phyloP scores from a whole-genome alignment of 2,888 invertebrate species.

The Sicus ferrugineus region DNA sequence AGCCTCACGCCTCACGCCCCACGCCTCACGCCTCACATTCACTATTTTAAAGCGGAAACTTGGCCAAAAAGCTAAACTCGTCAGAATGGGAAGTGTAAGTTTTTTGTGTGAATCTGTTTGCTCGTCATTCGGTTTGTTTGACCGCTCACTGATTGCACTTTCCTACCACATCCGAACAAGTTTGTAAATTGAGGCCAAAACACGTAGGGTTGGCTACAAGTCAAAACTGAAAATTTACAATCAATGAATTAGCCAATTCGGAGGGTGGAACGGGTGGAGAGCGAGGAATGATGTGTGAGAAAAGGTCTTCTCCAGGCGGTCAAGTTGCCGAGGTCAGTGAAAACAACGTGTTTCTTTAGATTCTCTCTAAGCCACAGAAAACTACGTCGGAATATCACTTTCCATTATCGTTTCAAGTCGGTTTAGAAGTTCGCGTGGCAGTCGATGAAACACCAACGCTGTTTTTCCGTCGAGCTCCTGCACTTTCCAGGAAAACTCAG shows the following conservation, averaged over 20 bases:
- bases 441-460: too few relatives aligned
- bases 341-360: neutral
- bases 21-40: neutral
- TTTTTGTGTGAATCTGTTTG: neutral
- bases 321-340: neutral
- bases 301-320: neutral
- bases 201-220: constrained; percentile 10
- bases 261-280: neutral
- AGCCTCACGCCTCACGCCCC: neutral
- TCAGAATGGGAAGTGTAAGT: neutral
- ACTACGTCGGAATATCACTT: too few relatives aligned
- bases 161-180: neutral
- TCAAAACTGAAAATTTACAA: constrained; percentile 29
- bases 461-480: too few relatives aligned
- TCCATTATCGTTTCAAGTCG: too few relatives aligned
- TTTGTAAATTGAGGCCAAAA: constrained; percentile 23
- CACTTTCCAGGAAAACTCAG: too few relatives aligned
- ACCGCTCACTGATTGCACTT: neutral
- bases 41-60: neutral
- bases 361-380: too few relatives aligned
- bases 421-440: too few relatives aligned
- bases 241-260: constrained; percentile 29
- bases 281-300: neutral
- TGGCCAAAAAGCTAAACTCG: constrained; percentile 7
- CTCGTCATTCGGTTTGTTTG: neutral